A percentile compares a stretch with the other conserved stretches of the same genome.
Evolutionary conservation across 2,113 vertebrate species (phyloP).

Genomic region (Arothron firmamentum): DNA sequence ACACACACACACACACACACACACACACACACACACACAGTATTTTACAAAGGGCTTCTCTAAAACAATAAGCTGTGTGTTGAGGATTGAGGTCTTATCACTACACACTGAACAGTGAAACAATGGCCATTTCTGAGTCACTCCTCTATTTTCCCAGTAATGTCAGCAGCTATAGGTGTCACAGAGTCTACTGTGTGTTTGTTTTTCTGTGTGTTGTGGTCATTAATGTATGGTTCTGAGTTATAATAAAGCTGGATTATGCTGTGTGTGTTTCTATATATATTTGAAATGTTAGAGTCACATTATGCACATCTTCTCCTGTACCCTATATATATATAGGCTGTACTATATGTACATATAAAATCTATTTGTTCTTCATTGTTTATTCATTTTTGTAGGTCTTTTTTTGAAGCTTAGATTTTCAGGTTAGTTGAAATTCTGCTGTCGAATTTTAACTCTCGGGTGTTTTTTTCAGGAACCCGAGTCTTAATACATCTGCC

Average conservation of each 20-base stretch:
- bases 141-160: constrained; percentile 12
- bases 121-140: constrained; percentile 15
- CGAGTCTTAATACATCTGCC: constrained; percentile 82
- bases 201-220: constrained; percentile 9
- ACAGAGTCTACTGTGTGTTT: constrained; percentile 3
- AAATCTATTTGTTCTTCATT: no score
- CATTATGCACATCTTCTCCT: not conserved
- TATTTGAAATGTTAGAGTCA: constrained; percentile 23
- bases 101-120: not conserved
- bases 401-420: not conserved
- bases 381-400: not conserved
- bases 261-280: constrained; percentile 3
- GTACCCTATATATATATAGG: no score
- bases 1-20: not conserved
- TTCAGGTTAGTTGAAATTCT: not conserved
- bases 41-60: constrained; percentile 14
- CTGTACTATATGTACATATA: no score
- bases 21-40: not conserved
- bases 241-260: constrained; percentile 47
- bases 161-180: constrained; percentile 7
- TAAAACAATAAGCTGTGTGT: not conserved
- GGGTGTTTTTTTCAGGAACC: constrained; percentile 73
- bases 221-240: constrained; percentile 32
- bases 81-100: not conserved
- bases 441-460: not conserved